phyloP scores from a whole-genome alignment of 2,888 invertebrate genomes.

The Pilophorus perplexus region DNA sequence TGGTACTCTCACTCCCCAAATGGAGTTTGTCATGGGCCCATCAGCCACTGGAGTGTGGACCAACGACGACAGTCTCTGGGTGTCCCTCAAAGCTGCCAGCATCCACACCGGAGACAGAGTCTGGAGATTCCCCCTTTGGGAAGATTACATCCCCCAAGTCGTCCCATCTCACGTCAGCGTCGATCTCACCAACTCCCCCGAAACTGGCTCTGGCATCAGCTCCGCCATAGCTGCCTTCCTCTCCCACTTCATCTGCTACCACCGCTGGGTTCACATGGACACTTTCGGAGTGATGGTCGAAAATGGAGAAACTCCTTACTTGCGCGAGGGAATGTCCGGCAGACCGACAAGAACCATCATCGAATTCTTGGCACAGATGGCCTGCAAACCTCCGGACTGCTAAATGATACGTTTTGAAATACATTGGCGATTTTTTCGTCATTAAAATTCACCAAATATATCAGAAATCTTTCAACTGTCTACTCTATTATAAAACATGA shows the following conservation, averaged over 20 bases:
- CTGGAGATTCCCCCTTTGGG: slow-evolving; percentile 73
- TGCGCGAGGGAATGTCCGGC: slow-evolving; percentile 69
- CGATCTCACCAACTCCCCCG: slow-evolving; percentile 43
- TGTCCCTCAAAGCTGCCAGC: slow-evolving; percentile 66
- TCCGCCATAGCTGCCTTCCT: slow-evolving; percentile 79
- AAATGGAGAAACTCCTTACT: slow-evolving; percentile 63
- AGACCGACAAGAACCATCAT: slow-evolving; percentile 74
- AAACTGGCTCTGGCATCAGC: slow-evolving; percentile 53
- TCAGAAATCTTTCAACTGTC: too few species aligned
- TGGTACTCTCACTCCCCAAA: slow-evolving; percentile 74
- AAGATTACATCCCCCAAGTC: slow-evolving; percentile 41
- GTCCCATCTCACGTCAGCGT: slow-evolving; percentile 40
- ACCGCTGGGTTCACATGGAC: slow-evolving; percentile 77
- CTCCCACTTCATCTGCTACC: slow-evolving; percentile 67
- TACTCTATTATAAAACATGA: too few species aligned
- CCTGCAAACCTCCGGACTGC: slow-evolving; percentile 42
- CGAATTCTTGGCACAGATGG: slow-evolving; percentile 62
- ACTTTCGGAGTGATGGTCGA: slow-evolving; percentile 73
- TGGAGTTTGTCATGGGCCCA: slow-evolving; percentile 62
- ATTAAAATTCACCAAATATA: too few species aligned
- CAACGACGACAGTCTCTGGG: slow-evolving; percentile 68
- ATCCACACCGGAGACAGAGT: slow-evolving; percentile 73
- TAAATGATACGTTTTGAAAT: too few species aligned
- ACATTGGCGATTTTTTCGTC: too few species aligned
- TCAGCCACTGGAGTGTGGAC: slow-evolving; percentile 71